These are phyloP conservation scores for Oceanodroma tethys DNA, from an alignment of 2,113 vertebrate species.

Conservation along the genomic window DNA sequence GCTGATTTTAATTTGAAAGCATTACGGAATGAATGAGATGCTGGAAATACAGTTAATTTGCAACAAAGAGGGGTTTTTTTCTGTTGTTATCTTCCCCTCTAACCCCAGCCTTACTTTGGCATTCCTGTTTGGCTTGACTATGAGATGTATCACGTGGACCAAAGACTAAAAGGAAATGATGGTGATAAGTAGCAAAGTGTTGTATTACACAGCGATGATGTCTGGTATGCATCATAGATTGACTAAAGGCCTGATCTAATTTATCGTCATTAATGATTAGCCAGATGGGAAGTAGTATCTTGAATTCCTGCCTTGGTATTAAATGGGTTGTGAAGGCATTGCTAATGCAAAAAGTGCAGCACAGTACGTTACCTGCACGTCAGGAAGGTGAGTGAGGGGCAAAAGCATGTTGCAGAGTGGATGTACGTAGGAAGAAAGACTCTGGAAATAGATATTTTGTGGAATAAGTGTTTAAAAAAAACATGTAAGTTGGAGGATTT, in stretches of 20 bases:
- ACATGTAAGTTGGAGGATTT: not conserved
- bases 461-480: not conserved
- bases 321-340: not conserved
- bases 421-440: not conserved
- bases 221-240: not conserved
- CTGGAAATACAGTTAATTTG: not conserved
- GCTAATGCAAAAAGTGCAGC: not conserved
- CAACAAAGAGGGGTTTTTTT: not conserved
- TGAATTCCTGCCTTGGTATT: not conserved
- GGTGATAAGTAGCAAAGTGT: too few species aligned
- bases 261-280: not conserved
- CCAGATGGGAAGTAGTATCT: not conserved
- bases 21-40: not conserved
- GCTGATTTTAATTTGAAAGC: not conserved
- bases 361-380: accelerated
- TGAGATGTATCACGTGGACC: accelerated
- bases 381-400: not conserved
- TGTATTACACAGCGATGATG: not conserved
- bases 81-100: not conserved
- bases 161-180: not conserved
- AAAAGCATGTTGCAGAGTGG: accelerated
- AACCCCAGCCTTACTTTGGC: not conserved
- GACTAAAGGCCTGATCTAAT: not conserved
- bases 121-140: accelerated
- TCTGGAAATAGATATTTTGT: not conserved